These are phyloP conservation scores for Nymphalis polychloros DNA, from an alignment of 2,888 invertebrate genomes.

Conservation along the genomic window DNA sequence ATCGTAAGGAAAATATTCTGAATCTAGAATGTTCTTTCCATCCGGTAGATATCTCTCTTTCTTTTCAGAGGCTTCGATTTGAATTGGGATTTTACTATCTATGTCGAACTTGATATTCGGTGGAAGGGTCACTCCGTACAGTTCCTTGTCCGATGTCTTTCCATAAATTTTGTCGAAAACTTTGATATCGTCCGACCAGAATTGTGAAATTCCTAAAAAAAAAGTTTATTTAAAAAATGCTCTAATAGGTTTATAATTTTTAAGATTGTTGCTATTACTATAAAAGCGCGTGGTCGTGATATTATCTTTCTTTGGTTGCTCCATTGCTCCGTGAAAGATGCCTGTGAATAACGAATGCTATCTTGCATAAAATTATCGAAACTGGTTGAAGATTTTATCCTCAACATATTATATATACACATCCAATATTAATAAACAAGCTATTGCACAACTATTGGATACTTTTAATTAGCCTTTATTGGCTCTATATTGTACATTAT, in stretches of 20 bases:
- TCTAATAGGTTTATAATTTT: not conserved
- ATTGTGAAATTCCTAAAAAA: slow-evolving; percentile 64
- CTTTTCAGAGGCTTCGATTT: slow-evolving; percentile 57
- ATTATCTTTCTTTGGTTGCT: no score
- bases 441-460: no score
- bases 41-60: slow-evolving; percentile 49
- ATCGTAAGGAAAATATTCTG: slow-evolving; percentile 46
- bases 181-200: slow-evolving; percentile 73
- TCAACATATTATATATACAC: no score
- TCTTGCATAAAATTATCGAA: no score
- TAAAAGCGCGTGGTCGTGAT: no score
- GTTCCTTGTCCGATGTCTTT: slow-evolving; percentile 69
- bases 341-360: no score
- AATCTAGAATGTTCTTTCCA: slow-evolving; percentile 45
- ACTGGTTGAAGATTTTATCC: no score
- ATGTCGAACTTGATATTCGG: slow-evolving; percentile 48
- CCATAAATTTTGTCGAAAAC: slow-evolving; percentile 71
- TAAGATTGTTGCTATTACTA: no score
- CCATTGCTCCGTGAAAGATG: no score
- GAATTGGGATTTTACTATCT: slow-evolving; percentile 42
- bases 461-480: no score
- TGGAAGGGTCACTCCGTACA: slow-evolving; percentile 62
- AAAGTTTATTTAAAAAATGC: not conserved
- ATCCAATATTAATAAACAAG: no score
- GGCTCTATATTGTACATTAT: no score